phyloP scores from a whole-genome alignment of 2,888 invertebrate genomes.

The Drosophila seclusa region DNA sequence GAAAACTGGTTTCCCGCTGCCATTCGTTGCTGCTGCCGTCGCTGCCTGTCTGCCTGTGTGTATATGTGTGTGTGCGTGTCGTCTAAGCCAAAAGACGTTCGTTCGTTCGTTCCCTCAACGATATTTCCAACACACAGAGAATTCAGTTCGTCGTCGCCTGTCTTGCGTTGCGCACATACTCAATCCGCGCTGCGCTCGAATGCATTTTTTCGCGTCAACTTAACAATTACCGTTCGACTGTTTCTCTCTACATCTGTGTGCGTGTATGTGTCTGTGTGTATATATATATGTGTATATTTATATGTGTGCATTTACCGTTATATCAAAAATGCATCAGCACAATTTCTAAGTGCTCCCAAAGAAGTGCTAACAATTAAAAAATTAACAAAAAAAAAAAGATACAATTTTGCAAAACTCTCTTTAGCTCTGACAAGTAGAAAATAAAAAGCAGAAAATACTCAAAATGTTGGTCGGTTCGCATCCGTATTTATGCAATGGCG shows the following conservation, averaged over 20 bases:
- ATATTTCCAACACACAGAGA: slow-evolving; percentile 69
- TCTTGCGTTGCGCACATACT: slow-evolving; percentile 84
- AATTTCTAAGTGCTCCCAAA: slow-evolving; percentile 62
- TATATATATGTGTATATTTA: slow-evolving; percentile 18
- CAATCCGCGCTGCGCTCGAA: slow-evolving; percentile 62
- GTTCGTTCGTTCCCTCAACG: slow-evolving; percentile 74
- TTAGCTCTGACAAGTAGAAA: slow-evolving; percentile 12
- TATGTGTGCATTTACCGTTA: slow-evolving; percentile 37
- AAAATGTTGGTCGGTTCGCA: slow-evolving; percentile 83
- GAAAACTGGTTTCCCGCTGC: slow-evolving; percentile 78
- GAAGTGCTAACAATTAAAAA: slow-evolving; percentile 45
- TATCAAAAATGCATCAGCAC: slow-evolving; percentile 58
- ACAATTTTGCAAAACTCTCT: slow-evolving; percentile 23
- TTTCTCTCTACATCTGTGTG: slow-evolving; percentile 11
- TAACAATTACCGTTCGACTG: slow-evolving; percentile 21
- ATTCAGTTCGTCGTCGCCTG: slow-evolving; percentile 85
- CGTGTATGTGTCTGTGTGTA: slow-evolving; percentile 8
- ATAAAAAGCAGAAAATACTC: slow-evolving; percentile 8
- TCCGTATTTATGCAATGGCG: slow-evolving; percentile 82
- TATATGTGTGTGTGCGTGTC: slow-evolving; percentile 34
- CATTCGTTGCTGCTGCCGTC: slow-evolving; percentile 59
- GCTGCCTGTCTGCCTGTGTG: slow-evolving; percentile 14
- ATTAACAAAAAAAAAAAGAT: slow-evolving; percentile 22
- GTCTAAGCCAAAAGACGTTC: slow-evolving; percentile 67
- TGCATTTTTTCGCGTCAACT: slow-evolving; percentile 39